Evolutionary conservation across 2,797 vertebrate genomes (phyloP), one percentile per base, ranked within the genome.

Genomic region (Threskiornis aethiopicus): DNA sequence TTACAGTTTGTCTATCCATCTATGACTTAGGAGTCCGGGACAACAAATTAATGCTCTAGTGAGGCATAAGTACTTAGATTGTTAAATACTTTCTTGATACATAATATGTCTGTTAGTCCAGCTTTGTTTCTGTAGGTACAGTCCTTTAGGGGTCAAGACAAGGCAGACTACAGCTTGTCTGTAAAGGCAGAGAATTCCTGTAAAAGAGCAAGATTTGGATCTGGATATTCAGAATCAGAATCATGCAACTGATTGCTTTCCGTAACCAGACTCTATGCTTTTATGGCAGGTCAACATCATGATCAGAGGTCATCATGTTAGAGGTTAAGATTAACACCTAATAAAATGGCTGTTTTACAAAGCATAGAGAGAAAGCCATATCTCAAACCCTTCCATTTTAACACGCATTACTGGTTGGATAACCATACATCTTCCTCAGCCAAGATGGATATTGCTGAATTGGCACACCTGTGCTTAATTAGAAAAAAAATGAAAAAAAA

Each of bases 401-500:
- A 29, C 16, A 57, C 8, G 76, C 3, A 4, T 57, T 78, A 26
- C 57, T 83, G 3, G 4, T 31, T 67, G 16, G 7, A 12, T 69
- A 78, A 76, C 25, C 13, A 44, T 28, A 8, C 2, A 20, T 52
- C 8, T 87, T 57, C n/a, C 11, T 76, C 35, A 76, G 6, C 4
- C 11, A 66, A 62, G 28, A 41, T 25, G 3, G 8, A 0, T 65
- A n/a, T 26, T 65, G 15, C 21, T 77, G 51, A 62, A 80, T 22
- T 55, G 10, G 5, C 3, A 76, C 14, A 72, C 21, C 10, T 55
- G 5, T 76, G 9, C 4, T 84, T 76, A 76, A 26, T 29, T 19
- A 44, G 9, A 1, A 15, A 11, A 52, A 49, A 29, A 9, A 16
- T 6, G 17, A 2, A 0, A 3, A 0, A 19, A 39, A 39, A 39